Evolutionary conservation across 2,888 invertebrate genomes (phyloP), one percentile per base, ranked within the genome.

Genomic region (Amphiduros pacificus): DNA sequence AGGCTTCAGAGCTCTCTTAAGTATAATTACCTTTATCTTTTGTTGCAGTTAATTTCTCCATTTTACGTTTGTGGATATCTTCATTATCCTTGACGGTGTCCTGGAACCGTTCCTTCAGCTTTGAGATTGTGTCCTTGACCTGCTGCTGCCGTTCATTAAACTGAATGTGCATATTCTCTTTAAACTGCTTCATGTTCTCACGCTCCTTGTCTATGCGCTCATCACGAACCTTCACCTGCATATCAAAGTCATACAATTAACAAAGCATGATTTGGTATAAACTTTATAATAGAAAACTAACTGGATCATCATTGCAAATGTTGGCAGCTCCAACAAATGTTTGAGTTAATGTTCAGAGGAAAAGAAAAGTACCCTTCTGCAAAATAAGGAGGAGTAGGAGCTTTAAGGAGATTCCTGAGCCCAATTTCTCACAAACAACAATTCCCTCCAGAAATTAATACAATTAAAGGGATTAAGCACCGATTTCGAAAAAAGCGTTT

Each of bases 51-150:
- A 75, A 51, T 26, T 77, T 74, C 41, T 68, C 56, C 22, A 67
- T 24, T 55, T 66, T 63, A 1, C 29, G 28, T 64, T 77, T 71
- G 64, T 71, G 72, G n/a, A 67, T 65, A 22, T 64, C 65, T 52
- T 79, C 76, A 59, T 77, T 75, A 50, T 74, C 73, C 52, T 71
- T 70, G 20, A 74, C 26, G 48, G 71, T 74, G 6, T 72, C 70
- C 56, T 77, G 71, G 63, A 74, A 75, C 31, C 68, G 65, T 27
- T 74, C 74, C 61, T 75, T 76, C 62, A 78, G 60, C 65, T 60
- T 62, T 51, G 71, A 70, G 57, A 77, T 69, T 28, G 65, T 67
- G 11, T 60, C 63, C 5, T 74, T 64, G 48, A 69, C 54, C 48
- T 67, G 60, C 11, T 40, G 44, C 31, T 68, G 66, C 6, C 60